phyloP scores from a whole-genome alignment of 2,113 vertebrate genomes.

The Pungitius pungitius region DNA sequence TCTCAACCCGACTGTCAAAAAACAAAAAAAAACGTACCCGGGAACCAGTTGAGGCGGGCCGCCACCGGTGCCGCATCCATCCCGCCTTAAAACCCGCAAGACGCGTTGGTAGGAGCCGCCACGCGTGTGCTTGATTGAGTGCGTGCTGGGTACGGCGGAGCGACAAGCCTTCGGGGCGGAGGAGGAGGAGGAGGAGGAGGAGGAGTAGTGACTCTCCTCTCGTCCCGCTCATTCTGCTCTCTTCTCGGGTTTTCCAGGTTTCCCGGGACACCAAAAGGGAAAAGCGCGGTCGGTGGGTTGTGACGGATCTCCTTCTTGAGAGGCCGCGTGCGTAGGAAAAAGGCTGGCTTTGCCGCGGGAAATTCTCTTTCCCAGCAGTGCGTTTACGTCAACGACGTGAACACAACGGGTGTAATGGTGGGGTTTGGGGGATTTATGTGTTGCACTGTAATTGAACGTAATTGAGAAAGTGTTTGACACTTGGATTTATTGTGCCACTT shows the following conservation, averaged over 20 bases:
- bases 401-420: constrained; percentile 34
- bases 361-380: constrained; percentile 10
- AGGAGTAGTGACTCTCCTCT: constrained; percentile 22
- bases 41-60: constrained; percentile 70
- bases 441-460: constrained; percentile 50
- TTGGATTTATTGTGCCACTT: constrained; percentile 58
- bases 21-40: constrained; percentile 80
- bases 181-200: too few relatives aligned
- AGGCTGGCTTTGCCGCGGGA: neutral
- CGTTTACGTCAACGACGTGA: constrained; percentile 18
- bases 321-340: neutral
- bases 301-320: neutral
- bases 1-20: constrained; percentile 79
- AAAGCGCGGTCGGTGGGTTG: constrained; percentile 32
- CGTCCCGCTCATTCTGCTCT: neutral
- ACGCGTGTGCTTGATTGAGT: constrained; percentile 72
- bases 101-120: constrained; percentile 72
- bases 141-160: constrained; percentile 60
- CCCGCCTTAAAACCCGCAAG: constrained; percentile 74
- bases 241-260: constrained; percentile 19
- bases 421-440: constrained; percentile 48
- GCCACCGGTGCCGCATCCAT: constrained; percentile 76
- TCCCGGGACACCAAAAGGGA: constrained; percentile 24
- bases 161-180: constrained; percentile 53
- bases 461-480: constrained; percentile 54